These are phyloP conservation scores for Augochlorella aurata DNA, from an alignment of 2,888 invertebrate species.

Conservation along the genomic window DNA sequence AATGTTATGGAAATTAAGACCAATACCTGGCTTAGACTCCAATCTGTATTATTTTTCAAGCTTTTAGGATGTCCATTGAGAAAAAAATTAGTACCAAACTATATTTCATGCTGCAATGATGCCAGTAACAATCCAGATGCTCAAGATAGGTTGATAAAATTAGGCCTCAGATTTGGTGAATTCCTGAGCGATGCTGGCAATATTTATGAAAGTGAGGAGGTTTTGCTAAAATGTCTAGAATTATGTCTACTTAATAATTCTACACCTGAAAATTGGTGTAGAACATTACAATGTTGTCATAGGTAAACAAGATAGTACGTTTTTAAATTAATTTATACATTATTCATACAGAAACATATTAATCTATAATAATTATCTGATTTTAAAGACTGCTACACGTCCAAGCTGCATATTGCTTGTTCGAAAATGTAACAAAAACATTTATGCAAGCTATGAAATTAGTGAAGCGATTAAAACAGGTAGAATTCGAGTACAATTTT, in stretches of 20 bases:
- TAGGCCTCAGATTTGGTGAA: slow-evolving; percentile 83
- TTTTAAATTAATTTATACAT: neutral
- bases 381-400: slow-evolving; percentile 90
- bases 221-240: slow-evolving; percentile 87
- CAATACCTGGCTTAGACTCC: neutral
- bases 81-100: slow-evolving; percentile 75
- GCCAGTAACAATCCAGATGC: slow-evolving; percentile 62
- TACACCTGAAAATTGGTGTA: slow-evolving; percentile 85
- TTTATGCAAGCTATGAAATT: slow-evolving; percentile 85
- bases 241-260: slow-evolving; percentile 85
- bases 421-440: slow-evolving; percentile 89
- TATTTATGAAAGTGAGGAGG: slow-evolving; percentile 89
- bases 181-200: slow-evolving; percentile 96
- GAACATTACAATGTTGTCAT: slow-evolving; percentile 92
- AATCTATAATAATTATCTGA: neutral
- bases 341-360: neutral
- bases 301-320: slow-evolving; percentile 84
- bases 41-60: slow-evolving; percentile 67
- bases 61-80: no score
- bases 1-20: neutral
- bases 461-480: slow-evolving; percentile 83
- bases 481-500: slow-evolving; percentile 75
- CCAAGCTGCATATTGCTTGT: slow-evolving; percentile 91
- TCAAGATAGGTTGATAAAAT: slow-evolving; percentile 73
- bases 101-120: slow-evolving; percentile 70